phyloP scores from a whole-genome alignment of 2,113 vertebrate genomes.

The Protomyctophum bolini region DNA sequence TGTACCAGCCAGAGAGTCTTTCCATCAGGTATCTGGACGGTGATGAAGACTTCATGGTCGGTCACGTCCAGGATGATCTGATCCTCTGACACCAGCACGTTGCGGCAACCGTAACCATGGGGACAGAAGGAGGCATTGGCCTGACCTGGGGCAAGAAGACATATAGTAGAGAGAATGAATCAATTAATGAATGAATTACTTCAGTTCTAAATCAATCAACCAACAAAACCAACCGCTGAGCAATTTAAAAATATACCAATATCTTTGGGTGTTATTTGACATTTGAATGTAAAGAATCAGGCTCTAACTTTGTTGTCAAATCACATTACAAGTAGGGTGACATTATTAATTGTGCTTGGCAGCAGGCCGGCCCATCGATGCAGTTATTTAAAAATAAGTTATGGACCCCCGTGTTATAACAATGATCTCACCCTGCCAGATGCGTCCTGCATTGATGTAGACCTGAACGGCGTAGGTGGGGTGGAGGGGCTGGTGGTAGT shows the following conservation, averaged over 20 bases:
- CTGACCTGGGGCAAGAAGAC: constrained; percentile 75
- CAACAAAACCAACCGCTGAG: no score
- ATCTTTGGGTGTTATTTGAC: no score
- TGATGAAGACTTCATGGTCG: constrained; percentile 85
- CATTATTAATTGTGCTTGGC: no score
- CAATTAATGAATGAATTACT: no score
- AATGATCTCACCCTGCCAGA: constrained; percentile 90
- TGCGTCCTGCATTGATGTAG: constrained; percentile 84
- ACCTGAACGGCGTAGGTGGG: constrained; percentile 86
- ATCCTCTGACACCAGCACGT: constrained; percentile 87
- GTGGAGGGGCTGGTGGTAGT: constrained; percentile 91
- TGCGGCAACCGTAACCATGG: constrained; percentile 89
- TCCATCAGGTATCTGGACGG: constrained; percentile 85
- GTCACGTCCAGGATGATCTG: constrained; percentile 89
- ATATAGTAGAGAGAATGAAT: not conserved
- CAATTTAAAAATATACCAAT: no score
- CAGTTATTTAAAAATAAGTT: no score
- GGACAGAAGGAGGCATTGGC: constrained; percentile 91
- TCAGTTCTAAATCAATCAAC: no score
- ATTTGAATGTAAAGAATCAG: no score
- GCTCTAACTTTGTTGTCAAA: no score
- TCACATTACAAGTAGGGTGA: no score
- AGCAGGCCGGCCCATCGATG: no score
- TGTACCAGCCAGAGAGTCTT: constrained; percentile 92
- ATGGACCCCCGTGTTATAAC: not conserved